Conservation (phyloP, 2,113 vertebrate genomes). For the Arvicanthis niloticus region DNA sequence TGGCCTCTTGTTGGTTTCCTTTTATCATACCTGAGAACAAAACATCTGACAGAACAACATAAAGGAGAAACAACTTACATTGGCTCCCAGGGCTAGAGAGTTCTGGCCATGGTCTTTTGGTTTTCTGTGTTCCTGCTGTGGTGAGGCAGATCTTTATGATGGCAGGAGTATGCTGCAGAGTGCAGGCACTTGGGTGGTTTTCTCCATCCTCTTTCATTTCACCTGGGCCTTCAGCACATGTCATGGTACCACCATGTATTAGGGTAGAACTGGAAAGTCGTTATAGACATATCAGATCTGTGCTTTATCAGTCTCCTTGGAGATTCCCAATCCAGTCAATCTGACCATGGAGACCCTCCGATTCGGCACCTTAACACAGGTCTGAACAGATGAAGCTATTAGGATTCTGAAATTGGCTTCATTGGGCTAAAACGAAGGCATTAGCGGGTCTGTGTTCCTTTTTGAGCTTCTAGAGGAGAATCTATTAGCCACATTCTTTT, state of each 20-base stretch:
- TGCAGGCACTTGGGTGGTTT: neutral
- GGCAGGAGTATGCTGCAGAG: neutral
- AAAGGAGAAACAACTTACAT: neutral
- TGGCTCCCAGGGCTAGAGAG: neutral
- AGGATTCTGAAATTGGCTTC: neutral
- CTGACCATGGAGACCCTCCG: neutral
- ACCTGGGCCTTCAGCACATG: neutral
- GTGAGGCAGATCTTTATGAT: neutral
- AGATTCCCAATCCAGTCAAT: neutral
- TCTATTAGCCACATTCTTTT: rapidly evolving
- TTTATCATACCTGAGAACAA: neutral
- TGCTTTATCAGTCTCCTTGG: neutral
- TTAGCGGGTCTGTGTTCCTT: neutral
- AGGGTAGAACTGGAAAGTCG: neutral
- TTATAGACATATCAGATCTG: neutral
- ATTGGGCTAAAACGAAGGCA: neutral
- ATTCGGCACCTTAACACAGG: neutral
- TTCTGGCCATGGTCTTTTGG: neutral
- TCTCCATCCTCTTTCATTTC: neutral
- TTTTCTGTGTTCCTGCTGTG: no score
- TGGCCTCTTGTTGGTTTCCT: neutral
- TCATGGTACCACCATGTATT: neutral
- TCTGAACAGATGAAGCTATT: neutral
- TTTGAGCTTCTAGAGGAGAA: neutral
- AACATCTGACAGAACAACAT: neutral